These are phyloP conservation scores for Epinotia brunnichana DNA, from an alignment of 2,888 invertebrate genomes.

Conservation along the genomic window DNA sequence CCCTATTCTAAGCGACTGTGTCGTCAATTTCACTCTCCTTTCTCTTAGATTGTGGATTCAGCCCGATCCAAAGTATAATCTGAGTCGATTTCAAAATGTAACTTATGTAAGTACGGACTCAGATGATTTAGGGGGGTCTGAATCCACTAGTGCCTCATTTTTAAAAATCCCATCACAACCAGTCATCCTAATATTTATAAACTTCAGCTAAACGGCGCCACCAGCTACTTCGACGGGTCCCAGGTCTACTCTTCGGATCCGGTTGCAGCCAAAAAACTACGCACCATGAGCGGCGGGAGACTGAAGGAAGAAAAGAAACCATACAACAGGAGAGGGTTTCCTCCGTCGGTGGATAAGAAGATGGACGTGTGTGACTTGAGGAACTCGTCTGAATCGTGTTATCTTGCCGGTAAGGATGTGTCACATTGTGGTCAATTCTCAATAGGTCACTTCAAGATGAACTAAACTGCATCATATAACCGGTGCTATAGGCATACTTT, in stretches of 20 bases:
- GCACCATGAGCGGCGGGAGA: conserved; percentile 72
- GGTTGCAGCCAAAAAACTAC: conserved; percentile 64
- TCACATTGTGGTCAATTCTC: too few species aligned
- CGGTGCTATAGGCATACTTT: too few species aligned
- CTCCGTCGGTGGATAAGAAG: conserved; percentile 74
- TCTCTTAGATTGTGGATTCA: too few species aligned
- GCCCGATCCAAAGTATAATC: not conserved
- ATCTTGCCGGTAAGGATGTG: conserved; percentile 72
- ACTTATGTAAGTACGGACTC: too few species aligned
- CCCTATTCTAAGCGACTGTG: too few species aligned
- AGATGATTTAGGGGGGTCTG: too few species aligned
- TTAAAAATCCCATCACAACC: too few species aligned
- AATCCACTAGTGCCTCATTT: too few species aligned
- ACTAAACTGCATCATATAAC: too few species aligned
- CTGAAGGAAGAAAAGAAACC: conserved; percentile 66
- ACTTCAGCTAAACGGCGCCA: conserved; percentile 87
- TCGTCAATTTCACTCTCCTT: too few species aligned
- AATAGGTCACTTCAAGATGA: too few species aligned
- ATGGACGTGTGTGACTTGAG: conserved; percentile 69
- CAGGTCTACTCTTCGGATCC: conserved; percentile 79
- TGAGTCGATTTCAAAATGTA: too few species aligned
- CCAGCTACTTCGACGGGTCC: conserved; percentile 82
- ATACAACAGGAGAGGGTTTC: conserved; percentile 63
- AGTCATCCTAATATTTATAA: not conserved
- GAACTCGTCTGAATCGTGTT: conserved; percentile 74